A percentile compares a stretch with the other conserved stretches of the same genome.
These are phyloP conservation scores for Lordiphosa clarofinis DNA, from an alignment of 1,140 invertebrate genomes.

Conservation along the genomic window DNA sequence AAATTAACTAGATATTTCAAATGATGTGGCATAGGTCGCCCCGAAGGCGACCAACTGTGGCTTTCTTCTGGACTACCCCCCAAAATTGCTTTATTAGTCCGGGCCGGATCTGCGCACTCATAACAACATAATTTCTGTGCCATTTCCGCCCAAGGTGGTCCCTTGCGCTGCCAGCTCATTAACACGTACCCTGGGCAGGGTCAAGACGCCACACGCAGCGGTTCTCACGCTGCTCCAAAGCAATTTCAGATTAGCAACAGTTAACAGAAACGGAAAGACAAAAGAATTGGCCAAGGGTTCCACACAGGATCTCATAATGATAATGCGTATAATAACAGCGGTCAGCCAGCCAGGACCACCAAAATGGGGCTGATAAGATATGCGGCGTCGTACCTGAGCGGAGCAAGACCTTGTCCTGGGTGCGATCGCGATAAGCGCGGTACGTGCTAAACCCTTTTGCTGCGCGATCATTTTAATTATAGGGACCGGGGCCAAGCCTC, in stretches of 20 bases:
- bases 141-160: slow-evolving; percentile 42
- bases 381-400: neutral
- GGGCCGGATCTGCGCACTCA: neutral
- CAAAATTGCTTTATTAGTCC: neutral
- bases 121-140: slow-evolving; percentile 37
- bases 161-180: slow-evolving; percentile 45
- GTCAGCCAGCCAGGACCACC: slow-evolving; percentile 43
- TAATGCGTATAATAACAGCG: slow-evolving; percentile 71
- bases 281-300: slow-evolving; percentile 40
- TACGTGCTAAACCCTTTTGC: slow-evolving; percentile 64
- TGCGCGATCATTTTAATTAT: slow-evolving; percentile 72
- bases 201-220: slow-evolving; percentile 60
- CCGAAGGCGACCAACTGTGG: neutral
- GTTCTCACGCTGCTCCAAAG: slow-evolving; percentile 63
- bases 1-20: slow-evolving; percentile 69
- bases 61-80: neutral
- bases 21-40: slow-evolving; percentile 40
- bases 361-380: slow-evolving; percentile 61
- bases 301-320: slow-evolving; percentile 57
- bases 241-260: slow-evolving; percentile 75
- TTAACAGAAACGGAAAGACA: slow-evolving; percentile 49
- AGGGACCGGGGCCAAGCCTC: neutral
- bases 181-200: slow-evolving; percentile 36
- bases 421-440: slow-evolving; percentile 73
- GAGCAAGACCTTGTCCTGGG: slow-evolving; percentile 64